These are phyloP conservation scores for Brachionus sp. DNA, from an alignment of 1,140 invertebrate species.

Conservation along the genomic window DNA sequence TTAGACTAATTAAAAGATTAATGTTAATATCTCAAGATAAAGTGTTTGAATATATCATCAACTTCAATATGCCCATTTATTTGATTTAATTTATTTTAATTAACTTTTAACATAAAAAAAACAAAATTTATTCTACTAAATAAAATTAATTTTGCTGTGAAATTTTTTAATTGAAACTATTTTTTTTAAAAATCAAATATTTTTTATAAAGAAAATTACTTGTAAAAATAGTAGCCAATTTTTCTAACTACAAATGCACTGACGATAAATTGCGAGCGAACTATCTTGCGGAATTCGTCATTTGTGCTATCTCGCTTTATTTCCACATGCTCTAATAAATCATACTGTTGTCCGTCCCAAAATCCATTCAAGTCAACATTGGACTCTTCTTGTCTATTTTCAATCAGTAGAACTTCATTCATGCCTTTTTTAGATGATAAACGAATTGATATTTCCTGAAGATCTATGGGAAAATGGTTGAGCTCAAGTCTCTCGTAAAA, in stretches of 20 bases:
- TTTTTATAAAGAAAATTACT: background rate
- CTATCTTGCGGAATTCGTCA: background rate
- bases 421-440: slow-evolving; percentile 10
- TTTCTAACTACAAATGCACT: background rate
- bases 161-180: too few species aligned
- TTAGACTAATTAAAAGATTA: too few species aligned
- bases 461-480: slow-evolving; percentile 41
- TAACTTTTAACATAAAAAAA: too few species aligned
- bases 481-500: slow-evolving; percentile 42
- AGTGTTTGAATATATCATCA: too few species aligned
- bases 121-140: too few species aligned
- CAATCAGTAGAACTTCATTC: background rate
- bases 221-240: slow-evolving; percentile 40
- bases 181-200: background rate
- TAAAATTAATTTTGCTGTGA: too few species aligned
- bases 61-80: too few species aligned
- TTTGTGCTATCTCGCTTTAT: background rate
- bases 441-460: slow-evolving; percentile 23
- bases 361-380: slow-evolving; percentile 9
- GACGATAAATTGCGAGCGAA: background rate
- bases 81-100: too few species aligned
- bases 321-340: slow-evolving; percentile 27
- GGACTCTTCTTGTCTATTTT: background rate
- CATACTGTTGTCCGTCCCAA: slow-evolving; percentile 26
- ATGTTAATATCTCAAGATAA: too few species aligned